phyloP scores from a whole-genome alignment of 2,888 invertebrate genomes.

The Pristionchus japonicus region DNA sequence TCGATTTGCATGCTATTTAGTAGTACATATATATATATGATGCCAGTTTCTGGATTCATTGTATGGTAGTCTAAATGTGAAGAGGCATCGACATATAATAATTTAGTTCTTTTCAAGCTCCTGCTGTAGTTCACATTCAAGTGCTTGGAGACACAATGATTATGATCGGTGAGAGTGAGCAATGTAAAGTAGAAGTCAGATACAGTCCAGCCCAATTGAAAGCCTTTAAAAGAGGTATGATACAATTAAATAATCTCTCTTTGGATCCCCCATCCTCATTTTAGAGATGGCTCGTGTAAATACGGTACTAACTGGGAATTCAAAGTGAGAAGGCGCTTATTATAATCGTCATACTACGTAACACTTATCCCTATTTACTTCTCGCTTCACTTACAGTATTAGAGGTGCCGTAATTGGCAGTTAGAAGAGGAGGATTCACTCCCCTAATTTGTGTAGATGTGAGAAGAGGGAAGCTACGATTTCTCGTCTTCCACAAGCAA shows the following conservation, averaged over 20 bases:
- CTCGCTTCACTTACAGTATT: conserved; percentile 25
- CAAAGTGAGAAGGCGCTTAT: not conserved
- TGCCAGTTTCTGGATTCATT: too few relatives aligned
- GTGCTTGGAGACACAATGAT: not conserved
- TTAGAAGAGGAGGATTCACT: not conserved
- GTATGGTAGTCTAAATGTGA: too few relatives aligned
- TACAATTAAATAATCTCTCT: not conserved
- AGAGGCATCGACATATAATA: too few relatives aligned
- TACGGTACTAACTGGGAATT: not conserved
- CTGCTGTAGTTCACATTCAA: not conserved
- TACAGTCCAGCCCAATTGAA: not conserved
- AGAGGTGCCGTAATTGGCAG: conserved; percentile 33
- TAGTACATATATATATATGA: too few relatives aligned
- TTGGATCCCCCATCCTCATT: not conserved
- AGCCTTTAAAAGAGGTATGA: not conserved
- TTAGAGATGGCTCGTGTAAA: not conserved
- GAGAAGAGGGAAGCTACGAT: not conserved
- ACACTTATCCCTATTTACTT: conserved; percentile 28
- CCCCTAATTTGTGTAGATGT: conserved; percentile 15
- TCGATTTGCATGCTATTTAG: too few relatives aligned
- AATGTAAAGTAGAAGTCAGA: not conserved
- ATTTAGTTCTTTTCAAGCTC: not conserved
- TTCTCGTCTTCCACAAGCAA: not conserved
- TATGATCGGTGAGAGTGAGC: not conserved
- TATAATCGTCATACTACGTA: conserved; percentile 20